These are phyloP conservation scores for Pionites leucogaster DNA, from an alignment of 2,113 vertebrate genomes.

Conservation along the genomic window DNA sequence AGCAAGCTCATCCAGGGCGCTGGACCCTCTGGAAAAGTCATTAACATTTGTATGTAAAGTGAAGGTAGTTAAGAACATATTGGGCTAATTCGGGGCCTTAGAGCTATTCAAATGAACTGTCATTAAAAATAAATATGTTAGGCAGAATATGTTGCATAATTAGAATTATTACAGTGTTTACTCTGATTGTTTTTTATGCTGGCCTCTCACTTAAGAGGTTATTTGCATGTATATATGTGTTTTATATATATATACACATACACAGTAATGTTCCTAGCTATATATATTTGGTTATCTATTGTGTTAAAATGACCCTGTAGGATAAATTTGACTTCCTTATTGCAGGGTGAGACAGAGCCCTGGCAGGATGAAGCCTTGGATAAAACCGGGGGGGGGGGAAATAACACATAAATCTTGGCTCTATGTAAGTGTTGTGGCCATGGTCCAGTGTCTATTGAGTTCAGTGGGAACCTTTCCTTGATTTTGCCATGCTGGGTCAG, in stretches of 20 bases:
- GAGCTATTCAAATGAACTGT: slow-evolving; percentile 58
- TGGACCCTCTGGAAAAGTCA: slow-evolving; percentile 60
- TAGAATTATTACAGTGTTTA: slow-evolving; percentile 37
- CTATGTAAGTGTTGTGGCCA: neutral
- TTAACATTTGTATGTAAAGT: slow-evolving; percentile 59
- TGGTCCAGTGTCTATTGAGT: neutral
- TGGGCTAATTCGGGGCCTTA: slow-evolving; percentile 64
- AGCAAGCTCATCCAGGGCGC: neutral
- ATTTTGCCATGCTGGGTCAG: neutral
- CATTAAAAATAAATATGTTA: slow-evolving; percentile 64
- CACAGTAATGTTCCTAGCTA: neutral
- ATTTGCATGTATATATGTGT: neutral
- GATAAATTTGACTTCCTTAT: slow-evolving; percentile 16
- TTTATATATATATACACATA: neutral
- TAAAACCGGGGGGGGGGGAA: neutral
- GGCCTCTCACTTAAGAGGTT: neutral
- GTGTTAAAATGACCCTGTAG: neutral
- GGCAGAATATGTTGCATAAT: slow-evolving; percentile 44
- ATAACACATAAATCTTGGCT: neutral
- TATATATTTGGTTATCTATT: slow-evolving; percentile 3
- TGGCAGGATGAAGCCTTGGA: neutral
- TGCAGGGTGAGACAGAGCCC: slow-evolving; percentile 14
- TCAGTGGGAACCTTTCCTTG: slow-evolving; percentile 11
- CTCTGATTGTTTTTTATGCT: neutral
- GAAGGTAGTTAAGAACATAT: slow-evolving; percentile 45